Conservation (phyloP, 2,888 invertebrate genomes). For the Archips xylosteana region DNA sequence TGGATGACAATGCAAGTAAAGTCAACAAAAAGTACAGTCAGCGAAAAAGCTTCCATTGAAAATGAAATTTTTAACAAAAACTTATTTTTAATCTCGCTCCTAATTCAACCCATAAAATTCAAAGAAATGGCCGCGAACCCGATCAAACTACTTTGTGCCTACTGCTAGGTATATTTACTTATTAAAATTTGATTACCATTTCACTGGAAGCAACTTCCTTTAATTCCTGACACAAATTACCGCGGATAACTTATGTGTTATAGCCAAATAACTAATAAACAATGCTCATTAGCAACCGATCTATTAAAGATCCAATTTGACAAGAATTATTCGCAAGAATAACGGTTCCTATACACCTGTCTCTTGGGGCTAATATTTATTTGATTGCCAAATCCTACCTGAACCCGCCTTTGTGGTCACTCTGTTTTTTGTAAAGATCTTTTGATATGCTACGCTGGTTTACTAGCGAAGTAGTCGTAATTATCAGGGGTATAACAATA, state of each 20-base stretch:
- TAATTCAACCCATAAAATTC: background rate
- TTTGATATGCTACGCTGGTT: conserved; percentile 41
- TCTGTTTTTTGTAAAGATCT: conserved; percentile 50
- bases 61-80: too few relatives aligned
- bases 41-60: too few relatives aligned
- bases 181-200: background rate
- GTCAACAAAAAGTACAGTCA: too few relatives aligned
- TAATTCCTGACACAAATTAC: background rate
- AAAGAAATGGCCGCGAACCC: background rate
- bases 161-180: too few relatives aligned
- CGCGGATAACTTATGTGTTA: conserved; percentile 17
- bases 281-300: conserved; percentile 54
- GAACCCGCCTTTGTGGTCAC: conserved; percentile 54
- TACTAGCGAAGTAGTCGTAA: conserved; percentile 17
- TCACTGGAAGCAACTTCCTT: conserved; percentile 6
- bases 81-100: too few relatives aligned
- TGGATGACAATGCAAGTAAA: too few relatives aligned
- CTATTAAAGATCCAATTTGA: conserved; percentile 47
- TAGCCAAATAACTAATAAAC: conserved; percentile 39
- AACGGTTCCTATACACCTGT: conserved; percentile 66
- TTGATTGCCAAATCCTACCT: conserved; percentile 78
- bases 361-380: conserved; percentile 76
- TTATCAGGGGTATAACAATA: conserved; percentile 4
- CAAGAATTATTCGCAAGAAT: conserved; percentile 60
- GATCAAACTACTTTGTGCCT: background rate